Evolutionary conservation across 1,140 invertebrate genomes (phyloP), one percentile per base, ranked within the genome.

Genomic region (Neotoxoptera formosana): DNA sequence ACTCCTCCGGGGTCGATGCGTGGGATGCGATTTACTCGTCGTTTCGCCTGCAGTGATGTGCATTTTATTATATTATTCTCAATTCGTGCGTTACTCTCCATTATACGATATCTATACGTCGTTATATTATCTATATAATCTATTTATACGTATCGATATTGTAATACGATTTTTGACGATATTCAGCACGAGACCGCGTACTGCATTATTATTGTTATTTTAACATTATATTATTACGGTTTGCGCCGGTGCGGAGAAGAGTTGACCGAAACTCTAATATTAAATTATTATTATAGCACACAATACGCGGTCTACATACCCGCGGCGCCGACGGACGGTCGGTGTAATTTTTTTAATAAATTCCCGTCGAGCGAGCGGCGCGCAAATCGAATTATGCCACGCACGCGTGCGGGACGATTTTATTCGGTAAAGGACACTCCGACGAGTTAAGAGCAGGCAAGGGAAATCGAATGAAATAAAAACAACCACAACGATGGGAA

Each of bases 41-140:
- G 14, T 76, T 76, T 76, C 21, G 60, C 60, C n/a, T 20, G 60
- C 60, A 76, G 60, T 76, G n/a, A 76, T 76, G 4, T 76, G 30
- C 60, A 76, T 76, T 76, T n/a, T 76, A 76, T 76, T n/a, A 76
- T 17, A 76, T 76, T 76, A n/a, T 76, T 76, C n/a, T n/a, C n/a
- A n/a, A 67, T 76, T 76, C 60, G 60, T 76, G 60, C 60, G 60
- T 76, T 76, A 76, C 30, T 76, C n/a, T 14, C 60, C 21, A 53
- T 76, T 41, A 41, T 41, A n/a, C n/a, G 41, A 67, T 30, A 76
- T 14, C 60, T n/a, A 30, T 76, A 41, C 41, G 41, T 41, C 4
- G 4, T 76, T n/a, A n/a, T n/a, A n/a, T n/a, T n/a, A n/a, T n/a
- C n/a, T n/a, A n/a, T n/a, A n/a, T n/a, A n/a, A 34, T 76, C 30